Evolutionary conservation across 2,113 vertebrate species (phyloP).

Genomic region (Cygnus atratus): DNA sequence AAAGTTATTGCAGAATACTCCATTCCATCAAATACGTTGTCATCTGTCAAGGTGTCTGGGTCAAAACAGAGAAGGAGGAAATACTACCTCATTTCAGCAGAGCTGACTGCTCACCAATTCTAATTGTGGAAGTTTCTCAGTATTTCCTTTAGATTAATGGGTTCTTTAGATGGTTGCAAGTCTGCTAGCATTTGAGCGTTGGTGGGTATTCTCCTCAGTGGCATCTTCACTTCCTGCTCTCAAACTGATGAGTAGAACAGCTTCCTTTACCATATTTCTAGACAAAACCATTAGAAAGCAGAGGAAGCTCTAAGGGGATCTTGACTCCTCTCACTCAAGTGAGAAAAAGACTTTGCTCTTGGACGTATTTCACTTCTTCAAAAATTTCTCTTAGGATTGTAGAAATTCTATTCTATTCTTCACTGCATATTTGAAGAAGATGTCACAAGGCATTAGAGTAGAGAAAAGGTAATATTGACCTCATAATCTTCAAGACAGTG

Average conservation of each 20-base stretch:
- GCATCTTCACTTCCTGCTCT: background rate
- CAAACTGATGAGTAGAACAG: background rate
- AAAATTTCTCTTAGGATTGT: background rate
- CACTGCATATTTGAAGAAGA: background rate
- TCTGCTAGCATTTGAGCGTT: background rate
- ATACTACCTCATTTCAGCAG: background rate
- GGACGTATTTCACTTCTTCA: background rate
- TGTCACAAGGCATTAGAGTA: background rate
- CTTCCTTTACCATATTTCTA: background rate
- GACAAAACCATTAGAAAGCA: background rate
- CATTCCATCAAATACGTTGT: background rate
- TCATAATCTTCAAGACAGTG: background rate
- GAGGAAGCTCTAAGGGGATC: background rate
- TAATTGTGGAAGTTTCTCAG: background rate
- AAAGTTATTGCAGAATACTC: background rate
- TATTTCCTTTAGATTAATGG: slow-evolving; percentile 1
- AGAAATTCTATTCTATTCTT: background rate
- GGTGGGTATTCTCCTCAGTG: background rate
- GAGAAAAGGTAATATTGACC: background rate
- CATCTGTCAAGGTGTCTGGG: background rate
- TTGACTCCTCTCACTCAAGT: background rate
- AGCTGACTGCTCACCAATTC: background rate
- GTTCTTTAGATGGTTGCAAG: background rate
- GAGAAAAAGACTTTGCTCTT: background rate
- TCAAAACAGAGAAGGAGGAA: background rate